Base-by-base conservation (phyloP, 1,140 invertebrate species). In the Chrysomallon squamiferum region DNA sequence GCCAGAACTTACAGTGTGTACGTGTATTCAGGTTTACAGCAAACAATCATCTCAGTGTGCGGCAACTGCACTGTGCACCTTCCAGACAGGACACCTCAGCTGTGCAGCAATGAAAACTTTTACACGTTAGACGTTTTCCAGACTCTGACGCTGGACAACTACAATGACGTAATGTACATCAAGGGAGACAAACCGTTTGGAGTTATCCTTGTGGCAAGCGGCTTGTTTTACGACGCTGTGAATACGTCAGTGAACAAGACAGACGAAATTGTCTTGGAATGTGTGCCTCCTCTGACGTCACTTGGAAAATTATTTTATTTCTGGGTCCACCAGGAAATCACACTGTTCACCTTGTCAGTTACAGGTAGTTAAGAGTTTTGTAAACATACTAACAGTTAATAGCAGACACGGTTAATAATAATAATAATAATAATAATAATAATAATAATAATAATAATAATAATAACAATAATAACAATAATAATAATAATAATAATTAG, bases 131-230 rank as follows among this genome's bases (percentile, higher is more conserved):
- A 54, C n/a, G n/a, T 22, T 30, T 54, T 54, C 50, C 22, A 54
- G 25, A 54, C 50, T 20, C 29, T 54, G n/a, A 20, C n/a, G 11
- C 29, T 54, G 29, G 50, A 54, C 4, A 54, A 25, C 13, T 27
- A 25, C 50, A 27, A 20, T 54, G 50, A 22, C 3, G 29, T 27
- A 25, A 54, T 54, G 15, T 30, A 15, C 25, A 30, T 54, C 2
- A 54, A 27, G 15, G 50, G 22, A 11, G 50, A 54, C 25, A 54
- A 54, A 15, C 50, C 50, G 29, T 25, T 54, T 25, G 50, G 50
- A 54, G 50, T 54, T 25, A 54, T 54, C n/a, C 50, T 54, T 54
- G 18, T 54, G n/a, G 29, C 50, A 54, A 30, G 22, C 6, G 50
- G 29, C 25, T 15, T 54, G 50, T 30, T 54, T 3, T 54, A 22